Base-by-base conservation (phyloP, 2,888 invertebrate genomes). In the Drosophila yooni region DNA sequence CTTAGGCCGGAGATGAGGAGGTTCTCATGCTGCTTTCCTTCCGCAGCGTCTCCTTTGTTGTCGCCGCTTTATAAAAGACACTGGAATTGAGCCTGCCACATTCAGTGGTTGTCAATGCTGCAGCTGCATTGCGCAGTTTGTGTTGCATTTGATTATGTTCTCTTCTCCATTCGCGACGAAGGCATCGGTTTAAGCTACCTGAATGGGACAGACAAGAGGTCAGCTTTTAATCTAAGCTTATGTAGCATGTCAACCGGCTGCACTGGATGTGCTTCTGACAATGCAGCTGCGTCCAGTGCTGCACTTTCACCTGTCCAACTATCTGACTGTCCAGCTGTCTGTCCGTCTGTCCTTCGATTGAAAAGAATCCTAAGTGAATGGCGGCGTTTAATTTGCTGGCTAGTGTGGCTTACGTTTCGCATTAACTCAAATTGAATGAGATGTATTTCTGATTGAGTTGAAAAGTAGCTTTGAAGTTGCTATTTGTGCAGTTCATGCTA, bases 371-470 rank as follows among this genome's bases (percentile, higher is more conserved):
- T 50, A 51, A 60, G 50, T 70, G 67, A 81, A 77, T 69, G 74
- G 51, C 58, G 38, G 52, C 68, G 59, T 69, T 81, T 72, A 81
- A 79, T 79, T 79, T 81, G 63, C 70, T 38, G n/a, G 25, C 40
- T 31, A 60, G 64, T 60, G 57, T 46, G 70, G 82, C 88, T 89
- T 82, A 83, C 48, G 50, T 38, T 25, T n/a, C 64, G 70, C 59
- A 81, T 74, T 81, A 77, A 51, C 69, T 70, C 69, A 64, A 76
- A 71, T 81, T 74, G 73, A 89, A 88, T 84, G 75, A 74, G 63
- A 62, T 76, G 77, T 74, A 76, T 82, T 84, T 87, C 64, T 75
- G 89, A 79, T 85, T 70, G 72, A 54, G 62, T 79, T 71, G 51
- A 58, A 69, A 54, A 36, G 21, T 15, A 34, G 58, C 60, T 60